These are phyloP conservation scores for Crocidura indochinensis DNA, from an alignment of 2,797 vertebrate species.

Conservation along the genomic window DNA sequence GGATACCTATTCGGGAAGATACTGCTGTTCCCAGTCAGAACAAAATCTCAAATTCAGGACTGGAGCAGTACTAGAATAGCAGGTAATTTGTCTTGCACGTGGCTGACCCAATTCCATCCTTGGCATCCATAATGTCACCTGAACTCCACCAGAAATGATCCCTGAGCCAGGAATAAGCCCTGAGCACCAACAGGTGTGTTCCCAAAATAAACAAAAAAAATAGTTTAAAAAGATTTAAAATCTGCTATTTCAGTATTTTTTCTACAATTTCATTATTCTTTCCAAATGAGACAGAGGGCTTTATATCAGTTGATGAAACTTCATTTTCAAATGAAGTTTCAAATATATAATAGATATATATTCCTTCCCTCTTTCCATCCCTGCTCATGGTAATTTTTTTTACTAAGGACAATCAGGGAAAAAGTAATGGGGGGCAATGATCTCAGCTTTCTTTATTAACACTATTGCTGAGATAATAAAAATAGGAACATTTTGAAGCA, in stretches of 20 bases:
- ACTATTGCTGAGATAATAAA: background rate
- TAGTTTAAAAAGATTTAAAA: no score
- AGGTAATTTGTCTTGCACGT: no score
- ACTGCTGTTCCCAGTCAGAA: background rate
- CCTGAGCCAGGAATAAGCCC: no score
- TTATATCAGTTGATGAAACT: constrained; percentile 14
- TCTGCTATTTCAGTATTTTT: background rate
- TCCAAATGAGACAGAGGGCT: constrained; percentile 7
- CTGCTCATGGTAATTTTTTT: background rate
- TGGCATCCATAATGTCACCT: no score
- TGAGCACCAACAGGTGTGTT: no score
- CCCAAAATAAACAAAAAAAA: no score
- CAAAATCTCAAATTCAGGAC: background rate
- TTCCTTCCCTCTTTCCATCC: background rate
- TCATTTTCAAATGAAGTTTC: constrained; percentile 27
- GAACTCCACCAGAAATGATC: no score
- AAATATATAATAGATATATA: background rate
- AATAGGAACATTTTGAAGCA: constrained; percentile 11
- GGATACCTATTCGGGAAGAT: background rate
- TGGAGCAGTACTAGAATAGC: no score
- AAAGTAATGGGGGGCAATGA: background rate
- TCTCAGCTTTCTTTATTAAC: background rate
- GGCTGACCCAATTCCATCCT: no score
- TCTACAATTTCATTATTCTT: background rate
- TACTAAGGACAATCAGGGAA: background rate